These are phyloP conservation scores for Bruchidius siliquastri DNA, from an alignment of 2,888 invertebrate genomes.

Conservation along the genomic window DNA sequence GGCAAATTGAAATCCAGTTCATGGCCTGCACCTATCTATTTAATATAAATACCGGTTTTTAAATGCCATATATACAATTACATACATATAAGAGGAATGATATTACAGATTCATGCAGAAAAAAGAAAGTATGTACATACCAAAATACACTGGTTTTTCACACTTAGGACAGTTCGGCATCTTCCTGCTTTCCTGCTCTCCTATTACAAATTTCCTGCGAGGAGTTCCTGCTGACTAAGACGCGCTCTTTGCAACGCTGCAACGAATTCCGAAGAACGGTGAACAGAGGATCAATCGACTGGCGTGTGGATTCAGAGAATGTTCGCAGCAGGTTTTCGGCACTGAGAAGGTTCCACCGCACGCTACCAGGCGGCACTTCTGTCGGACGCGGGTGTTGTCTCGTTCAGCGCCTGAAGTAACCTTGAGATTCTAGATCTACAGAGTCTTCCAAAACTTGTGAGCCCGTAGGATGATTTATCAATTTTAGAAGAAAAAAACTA, in stretches of 20 bases:
- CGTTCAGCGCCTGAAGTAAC: neutral
- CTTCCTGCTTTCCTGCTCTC: slow-evolving; percentile 12
- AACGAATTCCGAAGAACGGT: neutral
- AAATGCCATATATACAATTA: neutral
- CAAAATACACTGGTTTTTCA: slow-evolving; percentile 58
- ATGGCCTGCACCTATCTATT: neutral
- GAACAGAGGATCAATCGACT: neutral
- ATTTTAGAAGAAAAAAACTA: too few relatives aligned
- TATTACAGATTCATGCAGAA: neutral
- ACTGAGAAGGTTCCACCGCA: neutral
- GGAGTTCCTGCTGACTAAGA: neutral
- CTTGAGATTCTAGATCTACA: neutral
- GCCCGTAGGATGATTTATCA: neutral
- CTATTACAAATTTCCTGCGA: neutral
- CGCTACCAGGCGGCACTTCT: neutral
- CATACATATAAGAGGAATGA: neutral
- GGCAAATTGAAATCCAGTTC: neutral
- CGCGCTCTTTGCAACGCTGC: neutral
- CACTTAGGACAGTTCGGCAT: slow-evolving; percentile 61
- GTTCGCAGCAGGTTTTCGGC: neutral
- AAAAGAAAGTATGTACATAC: slow-evolving; percentile 34
- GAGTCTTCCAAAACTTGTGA: neutral
- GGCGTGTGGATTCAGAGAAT: neutral
- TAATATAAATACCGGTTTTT: neutral
- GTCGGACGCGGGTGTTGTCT: neutral